Conservation (phyloP, 1,140 invertebrate genomes). For the Tetranychus cinnabarinus region DNA sequence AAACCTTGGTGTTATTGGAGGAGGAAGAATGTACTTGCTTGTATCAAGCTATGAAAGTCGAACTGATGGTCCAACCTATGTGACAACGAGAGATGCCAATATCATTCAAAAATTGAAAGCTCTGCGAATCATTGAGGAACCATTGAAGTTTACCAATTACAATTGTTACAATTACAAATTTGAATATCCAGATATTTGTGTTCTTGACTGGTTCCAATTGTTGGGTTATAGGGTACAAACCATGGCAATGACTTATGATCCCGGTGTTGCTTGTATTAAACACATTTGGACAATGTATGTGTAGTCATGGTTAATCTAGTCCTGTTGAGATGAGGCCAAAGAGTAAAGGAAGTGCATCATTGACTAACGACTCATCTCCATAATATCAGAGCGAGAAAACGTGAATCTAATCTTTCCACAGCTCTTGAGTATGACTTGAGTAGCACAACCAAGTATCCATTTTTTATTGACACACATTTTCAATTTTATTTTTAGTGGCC, state of each 20-base stretch:
- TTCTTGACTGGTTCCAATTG: not conserved
- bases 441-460: not conserved
- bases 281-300: not conserved
- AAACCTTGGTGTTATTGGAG: too few relatives aligned
- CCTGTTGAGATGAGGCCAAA: not conserved
- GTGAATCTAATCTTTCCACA: not conserved
- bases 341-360: too few relatives aligned
- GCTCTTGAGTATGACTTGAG: not conserved
- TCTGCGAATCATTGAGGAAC: not conserved
- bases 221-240: not conserved
- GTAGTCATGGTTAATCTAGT: not conserved
- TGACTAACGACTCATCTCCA: not conserved
- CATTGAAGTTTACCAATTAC: not conserved
- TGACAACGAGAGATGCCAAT: not conserved
- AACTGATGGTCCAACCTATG: not conserved
- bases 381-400: not conserved
- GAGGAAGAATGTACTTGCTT: not conserved
- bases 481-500: not conserved
- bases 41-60: not conserved
- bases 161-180: not conserved
- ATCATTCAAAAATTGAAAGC: not conserved
- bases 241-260: not conserved
- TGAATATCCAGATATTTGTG: not conserved
- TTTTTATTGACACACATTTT: not conserved
- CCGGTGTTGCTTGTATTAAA: not conserved